Conservation (phyloP, 1,140 invertebrate genomes). For the Ericerus pela region DNA sequence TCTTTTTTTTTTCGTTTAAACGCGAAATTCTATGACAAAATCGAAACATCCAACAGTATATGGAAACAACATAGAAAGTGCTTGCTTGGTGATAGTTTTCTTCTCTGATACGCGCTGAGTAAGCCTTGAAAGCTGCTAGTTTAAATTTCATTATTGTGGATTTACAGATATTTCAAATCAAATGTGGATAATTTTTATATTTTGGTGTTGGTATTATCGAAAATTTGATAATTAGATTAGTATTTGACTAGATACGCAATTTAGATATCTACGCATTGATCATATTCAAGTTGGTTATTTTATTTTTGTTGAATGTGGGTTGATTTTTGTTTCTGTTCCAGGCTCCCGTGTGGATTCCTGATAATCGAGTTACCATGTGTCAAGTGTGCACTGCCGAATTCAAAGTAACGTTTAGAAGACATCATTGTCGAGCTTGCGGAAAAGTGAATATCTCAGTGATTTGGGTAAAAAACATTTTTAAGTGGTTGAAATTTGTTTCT, state of each 20-base stretch:
- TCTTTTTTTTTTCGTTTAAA: too few species aligned
- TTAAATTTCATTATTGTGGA: too few species aligned
- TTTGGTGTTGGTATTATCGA: neutral
- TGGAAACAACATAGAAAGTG: too few species aligned
- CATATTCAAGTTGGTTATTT: neutral
- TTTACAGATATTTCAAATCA: too few species aligned
- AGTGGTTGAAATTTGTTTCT: neutral
- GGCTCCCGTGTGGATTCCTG: constrained; percentile 51
- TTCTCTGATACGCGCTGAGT: too few species aligned
- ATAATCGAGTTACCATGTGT: constrained; percentile 52
- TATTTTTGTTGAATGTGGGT: constrained; percentile 13
- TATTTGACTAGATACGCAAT: too few species aligned
- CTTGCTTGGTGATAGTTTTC: too few species aligned
- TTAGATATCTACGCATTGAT: too few species aligned
- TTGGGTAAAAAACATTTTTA: neutral
- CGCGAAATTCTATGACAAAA: too few species aligned
- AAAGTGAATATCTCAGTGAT: constrained; percentile 36
- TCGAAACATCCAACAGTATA: too few species aligned
- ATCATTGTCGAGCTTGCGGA: constrained; percentile 61
- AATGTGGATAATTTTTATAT: constrained; percentile 8
- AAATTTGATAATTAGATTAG: neutral
- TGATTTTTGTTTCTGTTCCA: constrained; percentile 20
- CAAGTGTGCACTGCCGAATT: constrained; percentile 56
- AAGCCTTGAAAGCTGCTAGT: too few species aligned
- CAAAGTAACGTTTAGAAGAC: constrained; percentile 53